Evolutionary conservation across 2,888 invertebrate genomes (phyloP).

Genomic region (Choristoneura rosaceana): DNA sequence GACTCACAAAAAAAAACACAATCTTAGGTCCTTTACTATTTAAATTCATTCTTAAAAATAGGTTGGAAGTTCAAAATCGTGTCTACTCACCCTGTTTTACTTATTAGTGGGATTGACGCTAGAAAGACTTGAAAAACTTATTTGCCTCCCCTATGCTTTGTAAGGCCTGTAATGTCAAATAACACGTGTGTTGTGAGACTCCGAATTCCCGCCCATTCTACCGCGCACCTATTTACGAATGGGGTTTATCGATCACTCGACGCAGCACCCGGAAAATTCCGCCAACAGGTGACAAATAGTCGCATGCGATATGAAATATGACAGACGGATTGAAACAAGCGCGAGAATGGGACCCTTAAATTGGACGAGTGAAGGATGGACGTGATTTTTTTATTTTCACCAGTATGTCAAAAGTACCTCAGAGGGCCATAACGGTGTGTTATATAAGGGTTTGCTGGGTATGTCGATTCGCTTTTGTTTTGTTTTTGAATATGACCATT

Average conservation of each 20-base stretch:
- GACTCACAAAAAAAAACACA: too few relatives aligned
- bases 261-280: conserved; percentile 17
- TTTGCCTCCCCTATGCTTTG: background rate
- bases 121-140: background rate
- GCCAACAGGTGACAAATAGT: conserved; percentile 34
- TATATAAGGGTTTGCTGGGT: background rate
- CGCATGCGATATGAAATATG: conserved; percentile 37
- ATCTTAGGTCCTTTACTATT: too few relatives aligned
- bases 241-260: conserved; percentile 24
- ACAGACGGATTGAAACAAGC: conserved; percentile 37
- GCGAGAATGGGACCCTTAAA: conserved; percentile 33
- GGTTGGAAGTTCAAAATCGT: too few relatives aligned
- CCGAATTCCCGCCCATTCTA: background rate
- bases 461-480: background rate
- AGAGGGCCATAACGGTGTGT: background rate
- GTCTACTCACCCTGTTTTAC: too few relatives aligned
- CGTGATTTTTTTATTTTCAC: conserved; percentile 16
- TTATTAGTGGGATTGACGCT: too few relatives aligned
- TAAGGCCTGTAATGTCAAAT: background rate
- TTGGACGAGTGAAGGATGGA: conserved; percentile 25
- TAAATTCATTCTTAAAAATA: too few relatives aligned
- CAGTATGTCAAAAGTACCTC: background rate
- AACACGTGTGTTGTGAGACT: background rate
- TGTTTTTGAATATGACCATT: background rate
- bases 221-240: conserved; percentile 20